Conservation (phyloP, 2,888 invertebrate genomes). For the Rhingia campestris region DNA sequence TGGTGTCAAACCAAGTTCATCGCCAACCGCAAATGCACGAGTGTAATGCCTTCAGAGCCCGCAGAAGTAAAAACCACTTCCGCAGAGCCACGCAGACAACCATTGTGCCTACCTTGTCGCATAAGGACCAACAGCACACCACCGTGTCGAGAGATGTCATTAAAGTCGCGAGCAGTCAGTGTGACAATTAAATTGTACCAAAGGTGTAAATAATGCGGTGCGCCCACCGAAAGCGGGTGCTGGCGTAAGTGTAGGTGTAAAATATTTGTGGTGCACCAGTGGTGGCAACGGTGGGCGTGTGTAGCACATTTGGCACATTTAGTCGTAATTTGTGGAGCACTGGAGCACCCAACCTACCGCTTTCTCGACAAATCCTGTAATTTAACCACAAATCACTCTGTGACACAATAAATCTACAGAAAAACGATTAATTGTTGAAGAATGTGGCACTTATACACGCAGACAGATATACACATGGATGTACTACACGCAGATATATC, state of each 20-base stretch:
- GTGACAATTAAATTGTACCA: constrained; percentile 73
- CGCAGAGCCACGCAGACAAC: constrained; percentile 39
- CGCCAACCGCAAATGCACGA: constrained; percentile 57
- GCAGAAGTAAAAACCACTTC: constrained; percentile 68
- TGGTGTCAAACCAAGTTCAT: constrained; percentile 65
- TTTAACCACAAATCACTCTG: constrained; percentile 75
- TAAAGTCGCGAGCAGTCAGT: constrained; percentile 70
- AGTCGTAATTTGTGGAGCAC: constrained; percentile 67
- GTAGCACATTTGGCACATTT: constrained; percentile 69
- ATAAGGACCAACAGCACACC: not conserved
- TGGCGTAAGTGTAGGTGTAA: constrained; percentile 46
- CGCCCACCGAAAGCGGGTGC: not conserved
- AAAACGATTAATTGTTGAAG: constrained; percentile 75
- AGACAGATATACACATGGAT: constrained; percentile 21
- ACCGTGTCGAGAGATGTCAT: constrained; percentile 54
- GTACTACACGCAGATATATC: constrained; percentile 24
- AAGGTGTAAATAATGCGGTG: constrained; percentile 68
- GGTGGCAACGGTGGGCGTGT: not conserved
- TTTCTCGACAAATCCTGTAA: constrained; percentile 61
- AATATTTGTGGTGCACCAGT: constrained; percentile 27
- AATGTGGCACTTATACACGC: constrained; percentile 66
- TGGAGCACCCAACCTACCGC: constrained; percentile 17
- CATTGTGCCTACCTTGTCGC: not conserved
- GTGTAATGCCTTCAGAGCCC: constrained; percentile 57
- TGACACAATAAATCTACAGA: constrained; percentile 75